phyloP scores from a whole-genome alignment of 92 coral and sea anemone species.

The Phenganax stokvisi region DNA sequence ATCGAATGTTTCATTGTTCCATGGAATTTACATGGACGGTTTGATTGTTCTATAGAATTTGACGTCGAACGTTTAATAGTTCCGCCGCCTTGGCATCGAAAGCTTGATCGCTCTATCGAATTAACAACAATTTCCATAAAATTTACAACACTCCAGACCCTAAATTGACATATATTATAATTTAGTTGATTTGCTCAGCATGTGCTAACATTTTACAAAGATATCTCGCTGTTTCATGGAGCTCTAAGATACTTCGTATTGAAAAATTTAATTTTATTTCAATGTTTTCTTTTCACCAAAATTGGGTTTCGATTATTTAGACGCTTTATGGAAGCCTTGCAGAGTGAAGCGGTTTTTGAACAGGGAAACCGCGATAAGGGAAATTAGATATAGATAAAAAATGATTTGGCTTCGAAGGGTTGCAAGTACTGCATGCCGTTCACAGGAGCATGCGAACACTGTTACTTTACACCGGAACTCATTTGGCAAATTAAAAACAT shows the following conservation, averaged over 20 bases:
- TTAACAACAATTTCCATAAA: no score
- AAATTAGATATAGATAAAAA: constrained; percentile 4
- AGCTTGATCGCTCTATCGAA: no score
- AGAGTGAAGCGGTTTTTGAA: neutral
- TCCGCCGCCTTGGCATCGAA: no score
- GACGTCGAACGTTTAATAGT: no score
- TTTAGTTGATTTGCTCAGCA: no score
- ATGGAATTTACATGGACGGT: neutral
- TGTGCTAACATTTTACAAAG: neutral
- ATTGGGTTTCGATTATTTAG: neutral
- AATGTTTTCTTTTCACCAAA: no score
- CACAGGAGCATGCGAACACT: neutral
- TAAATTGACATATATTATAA: neutral
- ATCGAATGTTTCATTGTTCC: neutral
- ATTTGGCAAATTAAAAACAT: neutral
- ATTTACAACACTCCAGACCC: neutral
- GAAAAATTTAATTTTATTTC: no score
- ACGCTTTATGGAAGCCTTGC: neutral
- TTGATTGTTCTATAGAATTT: neutral
- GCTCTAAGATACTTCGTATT: no score
- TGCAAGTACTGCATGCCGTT: neutral
- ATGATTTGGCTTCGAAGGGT: neutral
- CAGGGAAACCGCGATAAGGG: neutral
- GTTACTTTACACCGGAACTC: neutral
- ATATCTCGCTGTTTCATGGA: neutral